phyloP scores from a whole-genome alignment of 2,113 vertebrate genomes.

The Oplegnathus fasciatus region DNA sequence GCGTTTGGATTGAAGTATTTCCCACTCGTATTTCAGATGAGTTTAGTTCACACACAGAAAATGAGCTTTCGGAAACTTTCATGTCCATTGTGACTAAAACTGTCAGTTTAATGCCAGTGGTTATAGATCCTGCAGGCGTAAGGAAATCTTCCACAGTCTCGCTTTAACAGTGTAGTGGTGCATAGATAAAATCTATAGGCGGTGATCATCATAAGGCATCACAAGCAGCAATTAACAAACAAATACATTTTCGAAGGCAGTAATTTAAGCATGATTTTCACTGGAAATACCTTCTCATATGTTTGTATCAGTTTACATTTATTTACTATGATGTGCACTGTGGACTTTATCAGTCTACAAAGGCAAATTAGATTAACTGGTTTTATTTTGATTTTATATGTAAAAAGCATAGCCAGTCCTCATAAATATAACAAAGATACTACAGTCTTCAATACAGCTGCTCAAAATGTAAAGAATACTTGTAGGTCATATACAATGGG shows the following conservation, averaged over 20 bases:
- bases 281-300: not conserved
- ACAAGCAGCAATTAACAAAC: not conserved
- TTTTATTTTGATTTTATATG: not conserved
- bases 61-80: constrained; percentile 34
- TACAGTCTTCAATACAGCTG: not conserved
- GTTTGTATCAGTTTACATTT: not conserved
- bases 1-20: constrained; percentile 47
- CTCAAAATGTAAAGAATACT: not conserved
- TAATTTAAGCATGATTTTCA: not conserved
- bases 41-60: constrained; percentile 25
- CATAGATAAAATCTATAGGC: not conserved
- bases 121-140: not conserved
- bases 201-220: not conserved
- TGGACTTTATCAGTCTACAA: not conserved
- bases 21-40: constrained; percentile 38
- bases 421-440: not conserved
- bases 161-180: not conserved
- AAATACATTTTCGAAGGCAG: not conserved
- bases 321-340: not conserved
- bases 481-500: not conserved
- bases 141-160: not conserved
- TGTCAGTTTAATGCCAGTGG: constrained; percentile 13
- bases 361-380: not conserved
- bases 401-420: not conserved
- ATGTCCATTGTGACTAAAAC: constrained; percentile 11